phyloP scores from a whole-genome alignment of 64 coral and sea anemone genomes.

The Stichodactyla helianthus region DNA sequence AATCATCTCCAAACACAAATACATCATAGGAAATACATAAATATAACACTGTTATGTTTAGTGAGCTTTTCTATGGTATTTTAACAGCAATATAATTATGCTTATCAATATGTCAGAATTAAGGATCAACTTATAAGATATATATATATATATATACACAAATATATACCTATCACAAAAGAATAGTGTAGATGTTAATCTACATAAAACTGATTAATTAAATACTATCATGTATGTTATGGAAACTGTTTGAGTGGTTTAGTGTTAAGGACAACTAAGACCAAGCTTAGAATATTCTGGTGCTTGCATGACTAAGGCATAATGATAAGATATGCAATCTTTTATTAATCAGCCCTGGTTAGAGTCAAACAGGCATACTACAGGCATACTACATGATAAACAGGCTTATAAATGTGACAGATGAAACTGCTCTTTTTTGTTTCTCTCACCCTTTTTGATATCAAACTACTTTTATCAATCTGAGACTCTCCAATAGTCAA shows the following conservation, averaged over 20 bases:
- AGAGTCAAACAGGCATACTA: neutral
- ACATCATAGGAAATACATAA: no score
- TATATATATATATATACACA: neutral
- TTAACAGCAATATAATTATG: no score
- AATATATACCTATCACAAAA: neutral
- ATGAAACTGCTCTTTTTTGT: neutral
- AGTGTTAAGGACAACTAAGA: neutral
- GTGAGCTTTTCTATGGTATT: no score
- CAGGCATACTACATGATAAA: no score
- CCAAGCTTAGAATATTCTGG: neutral
- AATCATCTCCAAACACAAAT: no score
- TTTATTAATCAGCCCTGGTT: neutral
- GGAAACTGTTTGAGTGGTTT: neutral
- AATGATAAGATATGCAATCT: neutral
- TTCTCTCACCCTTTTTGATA: neutral
- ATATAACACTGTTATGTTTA: no score
- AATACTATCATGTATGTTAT: neutral
- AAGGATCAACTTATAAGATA: neutral
- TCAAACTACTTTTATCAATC: neutral
- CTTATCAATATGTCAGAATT: neutral
- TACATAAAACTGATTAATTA: no score
- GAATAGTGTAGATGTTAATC: neutral
- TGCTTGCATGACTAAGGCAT: neutral
- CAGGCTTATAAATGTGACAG: neutral
- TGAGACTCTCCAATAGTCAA: neutral